Evolutionary conservation across 2,888 invertebrate species (phyloP), one percentile per base, ranked within the genome.

Genomic region (Exephanes ischioxanthus): DNA sequence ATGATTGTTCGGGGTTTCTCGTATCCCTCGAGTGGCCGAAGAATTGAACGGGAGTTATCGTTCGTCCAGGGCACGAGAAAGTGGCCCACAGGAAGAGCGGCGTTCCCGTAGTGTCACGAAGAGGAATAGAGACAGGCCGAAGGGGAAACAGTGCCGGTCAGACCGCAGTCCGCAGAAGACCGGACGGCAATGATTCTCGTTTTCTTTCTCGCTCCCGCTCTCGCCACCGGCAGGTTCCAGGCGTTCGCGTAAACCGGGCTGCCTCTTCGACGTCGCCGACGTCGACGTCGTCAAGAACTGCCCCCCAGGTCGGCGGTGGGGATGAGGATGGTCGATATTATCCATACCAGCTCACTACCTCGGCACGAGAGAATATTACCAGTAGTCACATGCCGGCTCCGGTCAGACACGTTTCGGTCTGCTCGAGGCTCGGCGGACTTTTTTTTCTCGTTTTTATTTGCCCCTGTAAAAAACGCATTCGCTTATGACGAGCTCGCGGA

Each of bases 321-420:
- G 72, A 71, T 72, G 82, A 61, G 61, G 89, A 88, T 92, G 92
- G 92, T 93, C 93, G 93, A 93, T 58, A 58, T 90, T 58, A 58
- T 90, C 90, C 86, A 88, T 87, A 84, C 86, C 85, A 76, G 83
- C 72, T 67, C 71, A 89, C 89, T 14, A 89, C 89, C 90, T 90
- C 90, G 87, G 89, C 89, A 82, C 80, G 83, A 80, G 83, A 86
- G 90, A 89, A 90, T 86, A 89, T 87, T 90, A 2, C 84, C 89
- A 90, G 89, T 88, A 92, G 93, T 93, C 92, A 92, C 92, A 92
- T 92, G 92, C 91, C 90, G 91, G 88, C 88, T 88, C 88, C 89
- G 89, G 90, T 90, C 89, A 87, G 88, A 84, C 86, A 87, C 87
- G 87, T 78, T 88, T 84, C 85, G 84, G 86, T 75, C 58, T 81